Evolutionary conservation across 1,140 invertebrate species (phyloP).

Genomic region (Tenebrio molitor): DNA sequence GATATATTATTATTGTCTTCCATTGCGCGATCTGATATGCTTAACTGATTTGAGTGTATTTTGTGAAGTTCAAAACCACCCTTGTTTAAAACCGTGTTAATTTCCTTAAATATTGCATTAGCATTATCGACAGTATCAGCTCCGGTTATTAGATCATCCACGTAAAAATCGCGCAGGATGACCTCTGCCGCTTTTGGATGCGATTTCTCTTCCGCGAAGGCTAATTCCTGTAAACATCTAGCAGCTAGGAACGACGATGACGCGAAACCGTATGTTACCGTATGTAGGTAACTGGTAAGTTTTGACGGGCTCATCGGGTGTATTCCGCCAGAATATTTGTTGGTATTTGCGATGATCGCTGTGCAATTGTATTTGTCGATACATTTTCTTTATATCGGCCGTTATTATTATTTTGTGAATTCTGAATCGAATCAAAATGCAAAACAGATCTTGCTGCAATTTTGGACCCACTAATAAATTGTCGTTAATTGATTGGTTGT

Average conservation of each 20-base stretch:
- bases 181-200: not conserved
- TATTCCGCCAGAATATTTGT: not conserved
- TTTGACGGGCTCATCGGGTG: not conserved
- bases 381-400: slow-evolving; percentile 53
- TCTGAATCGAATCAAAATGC: slow-evolving; percentile 61
- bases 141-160: too few relatives aligned
- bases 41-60: too few relatives aligned
- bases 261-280: not conserved
- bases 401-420: slow-evolving; percentile 52
- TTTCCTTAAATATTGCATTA: slow-evolving; percentile 3
- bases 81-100: too few relatives aligned
- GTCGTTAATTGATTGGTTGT: slow-evolving; percentile 58
- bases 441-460: slow-evolving; percentile 58
- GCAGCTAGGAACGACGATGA: not conserved
- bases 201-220: not conserved
- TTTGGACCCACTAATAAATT: slow-evolving; percentile 59
- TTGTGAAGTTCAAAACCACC: too few relatives aligned
- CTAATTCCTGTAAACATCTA: not conserved
- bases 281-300: not conserved
- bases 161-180: not conserved
- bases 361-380: not conserved
- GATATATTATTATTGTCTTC: not conserved
- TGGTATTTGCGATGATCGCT: not conserved
- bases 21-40: too few relatives aligned
- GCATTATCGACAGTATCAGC: not conserved